Base-by-base conservation (phyloP, 2,797 vertebrate species). In the Silurus lanzhouensis region DNA sequence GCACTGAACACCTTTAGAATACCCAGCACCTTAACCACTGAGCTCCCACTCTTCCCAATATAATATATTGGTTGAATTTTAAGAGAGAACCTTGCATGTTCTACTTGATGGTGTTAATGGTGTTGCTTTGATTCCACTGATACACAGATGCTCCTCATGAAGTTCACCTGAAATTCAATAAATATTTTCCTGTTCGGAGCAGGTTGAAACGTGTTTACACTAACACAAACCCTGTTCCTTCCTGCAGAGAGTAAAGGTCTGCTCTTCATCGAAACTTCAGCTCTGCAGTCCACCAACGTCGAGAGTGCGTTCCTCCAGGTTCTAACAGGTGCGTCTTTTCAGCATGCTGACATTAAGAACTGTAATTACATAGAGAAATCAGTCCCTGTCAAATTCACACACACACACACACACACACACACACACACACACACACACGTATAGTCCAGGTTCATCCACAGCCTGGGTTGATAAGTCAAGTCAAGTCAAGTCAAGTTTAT, bases 231-330 rank as follows among this genome's bases (percentile, higher is more conserved):
- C 81, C 31, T 55, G 48, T 88, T 19, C 60, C 4, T 90, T 68
- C 90, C 81, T 92, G 81, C 94, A 99, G 98, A 98, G 90, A 96
- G 95, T 91, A 98, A 95, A 88, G 96, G 95, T 84, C 94, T 99
- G 78, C 95, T 98, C 82, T 99, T 96, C 88, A 99, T 98, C 60
- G 98, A 99, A 93, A 99, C 98, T 0, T 99, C 98, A 19, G 98
- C 98, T 82, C 89, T 99, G 93, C 96, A 98, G 89, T 98, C 98
- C 25, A 97, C 95, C 89, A 99, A 99, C 2, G 98, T 99, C 31
- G 98, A 99, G 95, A 94, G 91, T 82, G 97, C 98, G 89, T 99
- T 99, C 92, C 96, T 96, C 88, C 97, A 97, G 89, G 97, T 99
- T 91, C 96, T 99, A 90, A 94, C 95, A 93, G 97, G 98, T 99